Evolutionary conservation across 2,888 invertebrate species (phyloP).

Genomic region (Nipponacmea schrenckii): DNA sequence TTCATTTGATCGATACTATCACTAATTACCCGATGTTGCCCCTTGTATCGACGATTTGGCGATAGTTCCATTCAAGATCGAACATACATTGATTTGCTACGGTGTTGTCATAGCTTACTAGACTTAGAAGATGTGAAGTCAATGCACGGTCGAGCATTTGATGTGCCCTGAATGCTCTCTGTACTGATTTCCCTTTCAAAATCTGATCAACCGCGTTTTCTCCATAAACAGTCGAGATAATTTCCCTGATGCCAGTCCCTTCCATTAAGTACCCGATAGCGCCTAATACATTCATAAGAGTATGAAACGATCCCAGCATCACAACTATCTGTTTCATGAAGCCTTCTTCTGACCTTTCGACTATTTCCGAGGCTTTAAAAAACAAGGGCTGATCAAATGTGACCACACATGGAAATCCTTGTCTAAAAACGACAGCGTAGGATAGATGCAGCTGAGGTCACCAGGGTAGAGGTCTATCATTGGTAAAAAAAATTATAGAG

Average conservation of each 20-base stretch:
- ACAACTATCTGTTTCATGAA: not conserved
- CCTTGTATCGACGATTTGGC: no score
- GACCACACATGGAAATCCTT: not conserved
- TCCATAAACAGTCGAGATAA: not conserved
- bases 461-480: no score
- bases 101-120: no score
- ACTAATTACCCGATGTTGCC: no score
- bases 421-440: not conserved
- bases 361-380: not conserved
- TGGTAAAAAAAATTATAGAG: not conserved
- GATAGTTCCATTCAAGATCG: no score
- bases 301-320: not conserved
- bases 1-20: no score
- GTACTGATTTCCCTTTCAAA: not conserved
- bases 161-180: not conserved
- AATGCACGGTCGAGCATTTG: no score
- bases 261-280: not conserved
- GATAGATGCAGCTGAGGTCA: not conserved
- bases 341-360: not conserved
- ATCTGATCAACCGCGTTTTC: not conserved
- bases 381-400: not conserved
- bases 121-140: no score
- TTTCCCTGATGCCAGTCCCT: not conserved
- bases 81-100: no score
- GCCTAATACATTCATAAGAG: not conserved